A percentile compares a stretch with the other conserved stretches of the same genome.
These are phyloP conservation scores for Zosterops pallidus DNA, from an alignment of 2,113 vertebrate species.

Conservation along the genomic window DNA sequence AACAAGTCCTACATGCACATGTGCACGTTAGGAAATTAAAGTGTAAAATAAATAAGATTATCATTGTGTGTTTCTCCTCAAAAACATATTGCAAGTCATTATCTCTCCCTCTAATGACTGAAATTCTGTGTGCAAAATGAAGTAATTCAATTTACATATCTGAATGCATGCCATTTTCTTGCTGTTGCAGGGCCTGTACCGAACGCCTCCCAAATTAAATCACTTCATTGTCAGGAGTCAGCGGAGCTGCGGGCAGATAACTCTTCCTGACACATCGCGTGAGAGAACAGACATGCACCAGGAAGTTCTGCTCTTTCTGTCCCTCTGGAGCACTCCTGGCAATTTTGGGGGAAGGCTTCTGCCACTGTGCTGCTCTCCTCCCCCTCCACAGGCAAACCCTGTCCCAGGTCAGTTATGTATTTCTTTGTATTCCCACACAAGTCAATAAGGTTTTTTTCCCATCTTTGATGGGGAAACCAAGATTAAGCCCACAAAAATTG, in stretches of 20 bases:
- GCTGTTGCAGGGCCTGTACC: not conserved
- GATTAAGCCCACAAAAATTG: not conserved
- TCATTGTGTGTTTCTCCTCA: constrained; percentile 36
- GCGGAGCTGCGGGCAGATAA: not conserved
- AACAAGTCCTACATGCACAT: not conserved
- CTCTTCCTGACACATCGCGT: not conserved
- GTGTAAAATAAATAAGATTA: constrained; percentile 63
- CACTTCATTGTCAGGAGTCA: not conserved
- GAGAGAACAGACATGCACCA: not conserved
- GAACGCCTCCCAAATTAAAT: not conserved
- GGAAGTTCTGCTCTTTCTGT: not conserved
- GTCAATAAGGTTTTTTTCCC: not conserved
- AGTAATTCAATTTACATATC: constrained; percentile 56
- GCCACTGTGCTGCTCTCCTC: not conserved
- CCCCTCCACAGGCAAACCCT: not conserved
- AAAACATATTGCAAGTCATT: constrained; percentile 49
- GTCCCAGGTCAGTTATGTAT: not conserved
- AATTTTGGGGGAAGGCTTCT: not conserved
- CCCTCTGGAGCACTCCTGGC: not conserved
- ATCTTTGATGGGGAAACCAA: not conserved
- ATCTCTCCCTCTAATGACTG: constrained; percentile 38
- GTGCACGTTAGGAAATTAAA: constrained; percentile 52
- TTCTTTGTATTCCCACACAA: not conserved
- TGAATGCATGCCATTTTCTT: constrained; percentile 1
- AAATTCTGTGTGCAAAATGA: constrained; percentile 11